A percentile compares a stretch with the other conserved stretches of the same genome.
Conservation (phyloP, 2,113 vertebrate genomes). For the Camelus bactrianus region DNA sequence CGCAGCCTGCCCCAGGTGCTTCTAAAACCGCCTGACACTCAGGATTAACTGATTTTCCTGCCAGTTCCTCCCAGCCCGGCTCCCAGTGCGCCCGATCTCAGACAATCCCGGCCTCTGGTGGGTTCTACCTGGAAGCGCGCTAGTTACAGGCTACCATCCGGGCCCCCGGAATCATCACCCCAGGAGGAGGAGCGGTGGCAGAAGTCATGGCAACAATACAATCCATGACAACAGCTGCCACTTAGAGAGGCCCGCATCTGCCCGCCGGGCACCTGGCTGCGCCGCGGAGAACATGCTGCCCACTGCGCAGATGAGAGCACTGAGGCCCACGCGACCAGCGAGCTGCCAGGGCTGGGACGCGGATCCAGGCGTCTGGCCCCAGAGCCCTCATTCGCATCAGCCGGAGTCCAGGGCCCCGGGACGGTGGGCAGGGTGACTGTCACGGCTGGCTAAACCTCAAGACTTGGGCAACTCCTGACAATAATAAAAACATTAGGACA, state of each 20-base stretch:
- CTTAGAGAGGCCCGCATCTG: not conserved
- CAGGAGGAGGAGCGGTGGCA: not conserved
- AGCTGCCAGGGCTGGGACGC: not conserved
- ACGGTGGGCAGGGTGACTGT: not conserved
- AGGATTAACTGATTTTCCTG: not conserved
- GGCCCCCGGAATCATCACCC: not conserved
- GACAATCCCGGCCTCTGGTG: not conserved
- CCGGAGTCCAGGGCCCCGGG: not conserved
- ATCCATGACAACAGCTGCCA: not conserved
- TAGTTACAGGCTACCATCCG: not conserved
- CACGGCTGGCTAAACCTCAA: slow-evolving; percentile 25
- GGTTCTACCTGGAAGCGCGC: not conserved
- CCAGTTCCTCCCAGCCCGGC: not conserved
- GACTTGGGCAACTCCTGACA: slow-evolving; percentile 41
- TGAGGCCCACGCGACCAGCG: not conserved
- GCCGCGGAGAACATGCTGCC: not conserved
- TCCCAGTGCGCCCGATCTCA: not conserved
- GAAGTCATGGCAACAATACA: not conserved
- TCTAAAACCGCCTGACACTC: not conserved
- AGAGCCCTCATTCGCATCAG: not conserved
- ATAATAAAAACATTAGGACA: slow-evolving; percentile 48
- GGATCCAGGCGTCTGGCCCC: not conserved
- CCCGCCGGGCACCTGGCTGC: not conserved
- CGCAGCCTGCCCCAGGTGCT: slow-evolving; percentile 42
- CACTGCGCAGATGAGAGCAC: not conserved